A percentile compares a stretch with the other conserved stretches of the same genome.
Evolutionary conservation across 2,888 invertebrate genomes (phyloP).

Genomic region (Kryphioiulus occultus): DNA sequence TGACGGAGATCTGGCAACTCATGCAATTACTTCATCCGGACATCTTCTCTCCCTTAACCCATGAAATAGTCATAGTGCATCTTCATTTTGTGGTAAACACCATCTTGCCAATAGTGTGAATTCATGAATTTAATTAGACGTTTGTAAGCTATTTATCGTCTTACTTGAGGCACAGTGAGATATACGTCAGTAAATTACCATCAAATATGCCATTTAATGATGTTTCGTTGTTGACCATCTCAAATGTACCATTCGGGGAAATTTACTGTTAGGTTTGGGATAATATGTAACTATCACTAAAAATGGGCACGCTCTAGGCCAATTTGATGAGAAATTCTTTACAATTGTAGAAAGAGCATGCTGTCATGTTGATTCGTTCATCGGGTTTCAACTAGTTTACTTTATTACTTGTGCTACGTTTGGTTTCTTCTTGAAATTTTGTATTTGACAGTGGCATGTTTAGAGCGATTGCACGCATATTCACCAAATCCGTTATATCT

Average conservation of each 20-base stretch:
- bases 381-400: background rate
- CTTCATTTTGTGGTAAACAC: background rate
- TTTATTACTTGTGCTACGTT: background rate
- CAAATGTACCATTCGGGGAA: too few species aligned
- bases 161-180: too few species aligned
- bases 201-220: too few species aligned
- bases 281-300: too few species aligned
- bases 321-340: too few species aligned
- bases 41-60: background rate
- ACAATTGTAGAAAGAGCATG: too few species aligned
- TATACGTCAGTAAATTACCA: too few species aligned
- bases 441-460: background rate
- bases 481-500: background rate
- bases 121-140: background rate
- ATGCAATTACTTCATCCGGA: background rate
- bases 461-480: background rate
- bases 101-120: background rate
- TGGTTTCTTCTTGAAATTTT: background rate
- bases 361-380: too few species aligned
- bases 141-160: background rate
- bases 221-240: too few species aligned
- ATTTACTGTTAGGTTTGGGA: too few species aligned
- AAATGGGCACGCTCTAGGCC: too few species aligned
- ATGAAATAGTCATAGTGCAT: background rate
- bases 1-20: background rate